phyloP scores from a whole-genome alignment of 2,113 vertebrate genomes.

The Silurus asotus region DNA sequence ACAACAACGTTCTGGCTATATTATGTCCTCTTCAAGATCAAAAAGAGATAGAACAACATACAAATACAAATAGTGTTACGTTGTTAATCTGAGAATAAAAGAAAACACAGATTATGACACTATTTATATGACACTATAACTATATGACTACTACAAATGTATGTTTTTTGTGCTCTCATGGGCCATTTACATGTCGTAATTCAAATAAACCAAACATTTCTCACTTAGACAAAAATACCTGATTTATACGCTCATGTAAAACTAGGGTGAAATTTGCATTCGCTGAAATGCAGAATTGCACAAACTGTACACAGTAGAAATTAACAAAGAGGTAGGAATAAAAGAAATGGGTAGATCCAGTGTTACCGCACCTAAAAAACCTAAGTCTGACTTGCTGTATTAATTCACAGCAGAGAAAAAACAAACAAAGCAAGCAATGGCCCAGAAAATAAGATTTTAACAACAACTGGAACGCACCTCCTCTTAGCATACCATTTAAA shows the following conservation, averaged over 20 bases:
- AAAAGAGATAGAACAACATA: background rate
- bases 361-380: slow-evolving; percentile 4
- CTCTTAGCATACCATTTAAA: slow-evolving; percentile 26
- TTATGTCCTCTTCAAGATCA: background rate
- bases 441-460: slow-evolving; percentile 30
- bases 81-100: background rate
- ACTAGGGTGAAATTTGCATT: background rate
- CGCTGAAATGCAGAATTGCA: background rate
- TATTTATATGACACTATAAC: background rate
- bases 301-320: background rate
- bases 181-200: background rate
- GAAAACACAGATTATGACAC: background rate
- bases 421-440: slow-evolving; percentile 20
- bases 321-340: background rate
- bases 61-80: background rate
- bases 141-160: background rate
- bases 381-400: slow-evolving; percentile 25
- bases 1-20: background rate
- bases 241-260: background rate
- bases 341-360: background rate
- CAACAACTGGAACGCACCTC: slow-evolving; percentile 12
- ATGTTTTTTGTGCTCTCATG: background rate
- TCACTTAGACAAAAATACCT: background rate
- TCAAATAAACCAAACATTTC: background rate
- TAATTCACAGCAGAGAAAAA: slow-evolving; percentile 17